Conservation (phyloP, 35 echinoderm and acorn worm species). For the Ophioderma brevispina region DNA sequence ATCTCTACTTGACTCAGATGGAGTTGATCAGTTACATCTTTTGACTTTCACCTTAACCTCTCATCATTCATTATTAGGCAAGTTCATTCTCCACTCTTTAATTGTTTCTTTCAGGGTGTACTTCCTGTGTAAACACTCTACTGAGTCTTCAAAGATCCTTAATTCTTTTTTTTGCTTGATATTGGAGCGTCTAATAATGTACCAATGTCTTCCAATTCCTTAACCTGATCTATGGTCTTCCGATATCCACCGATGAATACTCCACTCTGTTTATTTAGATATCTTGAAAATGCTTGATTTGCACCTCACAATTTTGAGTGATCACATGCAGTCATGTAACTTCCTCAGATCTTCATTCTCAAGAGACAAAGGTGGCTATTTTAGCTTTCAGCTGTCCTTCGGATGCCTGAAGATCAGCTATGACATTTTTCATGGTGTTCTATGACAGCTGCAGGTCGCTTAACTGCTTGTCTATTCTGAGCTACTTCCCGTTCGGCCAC, state of each 20-base stretch:
- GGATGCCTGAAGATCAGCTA: neutral
- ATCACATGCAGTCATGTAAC: no score
- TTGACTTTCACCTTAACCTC: neutral
- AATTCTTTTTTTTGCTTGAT: no score
- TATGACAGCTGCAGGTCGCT: constrained; percentile 9
- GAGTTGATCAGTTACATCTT: neutral
- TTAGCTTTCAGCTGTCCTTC: neutral
- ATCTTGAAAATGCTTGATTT: neutral
- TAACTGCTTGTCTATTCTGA: neutral
- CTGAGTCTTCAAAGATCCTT: neutral
- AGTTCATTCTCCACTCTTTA: neutral
- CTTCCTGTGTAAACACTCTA: neutral
- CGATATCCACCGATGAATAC: neutral
- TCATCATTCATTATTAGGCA: neutral
- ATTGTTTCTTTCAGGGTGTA: neutral
- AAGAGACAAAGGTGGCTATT: neutral
- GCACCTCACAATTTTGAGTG: neutral
- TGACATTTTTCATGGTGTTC: neutral
- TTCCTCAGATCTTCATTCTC: neutral
- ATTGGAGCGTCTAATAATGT: no score
- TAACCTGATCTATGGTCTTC: neutral
- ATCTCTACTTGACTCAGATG: neutral
- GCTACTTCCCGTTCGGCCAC: constrained; percentile 31
- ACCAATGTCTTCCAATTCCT: neutral
- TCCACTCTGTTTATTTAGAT: neutral